Base-by-base conservation (phyloP, 2,113 vertebrate genomes). In the Ardeotis arabs region DNA sequence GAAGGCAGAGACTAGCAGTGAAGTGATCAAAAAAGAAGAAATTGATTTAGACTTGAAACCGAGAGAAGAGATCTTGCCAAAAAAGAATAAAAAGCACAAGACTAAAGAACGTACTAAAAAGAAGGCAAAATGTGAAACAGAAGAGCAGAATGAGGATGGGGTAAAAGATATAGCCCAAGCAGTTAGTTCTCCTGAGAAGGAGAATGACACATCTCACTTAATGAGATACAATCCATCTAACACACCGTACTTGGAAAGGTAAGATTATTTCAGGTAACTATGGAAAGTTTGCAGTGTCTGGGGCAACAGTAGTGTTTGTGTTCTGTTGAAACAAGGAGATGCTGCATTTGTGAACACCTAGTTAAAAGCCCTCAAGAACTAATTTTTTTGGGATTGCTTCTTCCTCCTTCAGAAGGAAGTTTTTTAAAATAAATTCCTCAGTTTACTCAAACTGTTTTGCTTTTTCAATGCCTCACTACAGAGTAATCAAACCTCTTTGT, bases 161-260 rank as follows among this genome's bases (percentile, higher is more conserved):
- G 53, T 85, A 14, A 92, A 97, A 91, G 91, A 97, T 27, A 29
- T 2, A 80, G 12, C 27, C 24, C 39, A 27, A 79, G 49, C 55
- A 44, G 27, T 78, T 62, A 95, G 96, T 85, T 97, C 95, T 3
- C 97, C 96, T 12, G 92, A 91, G 64, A 96, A 97, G 67, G 94
- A 97, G 80, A 91, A 88, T 41, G 90, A 87, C 16, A 86, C 94
- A 4, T 97, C 97, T 15, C 99, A 97, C 10, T 76, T 99, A 20
- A 96, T 98, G 52, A 99, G 96, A 89, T 98, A 98, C 93, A 99
- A 97, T 52, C 96, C 98, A n/a, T 98, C 98, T 90, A 98, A 98
- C 2, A 99, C 98, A 1, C 98, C 99, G 2, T 97, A 97, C 89
- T 96, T 99, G 52, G 98, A 99, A 88, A 99, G 98, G 99, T 99